Conservation (phyloP, 2,113 vertebrate species). For the Carollia perspicillata region DNA sequence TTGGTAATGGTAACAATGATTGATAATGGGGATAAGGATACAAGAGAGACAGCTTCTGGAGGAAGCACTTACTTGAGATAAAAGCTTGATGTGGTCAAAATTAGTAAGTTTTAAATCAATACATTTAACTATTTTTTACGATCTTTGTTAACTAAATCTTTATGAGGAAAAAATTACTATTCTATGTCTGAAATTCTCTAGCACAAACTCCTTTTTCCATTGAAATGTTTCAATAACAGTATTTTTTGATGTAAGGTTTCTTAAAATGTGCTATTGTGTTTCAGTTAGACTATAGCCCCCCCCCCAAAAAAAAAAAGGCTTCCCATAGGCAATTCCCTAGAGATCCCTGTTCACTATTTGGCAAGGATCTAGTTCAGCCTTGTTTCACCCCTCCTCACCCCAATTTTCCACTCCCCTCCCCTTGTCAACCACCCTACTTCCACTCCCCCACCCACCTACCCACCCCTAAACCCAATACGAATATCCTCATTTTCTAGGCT, state of each 20-base stretch:
- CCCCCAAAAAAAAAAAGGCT: too few relatives aligned
- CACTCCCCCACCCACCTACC: not conserved
- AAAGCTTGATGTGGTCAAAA: slow-evolving; percentile 9
- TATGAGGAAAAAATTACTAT: not conserved
- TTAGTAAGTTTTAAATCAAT: slow-evolving; percentile 2
- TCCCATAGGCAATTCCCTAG: not conserved
- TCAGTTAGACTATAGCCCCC: not conserved
- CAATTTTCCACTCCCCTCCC: not conserved
- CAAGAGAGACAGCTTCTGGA: not conserved
- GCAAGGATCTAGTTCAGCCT: not conserved
- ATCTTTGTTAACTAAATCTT: not conserved
- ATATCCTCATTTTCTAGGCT: not conserved
- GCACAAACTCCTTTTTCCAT: not conserved
- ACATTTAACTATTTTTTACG: not conserved
- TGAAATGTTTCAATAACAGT: not conserved
- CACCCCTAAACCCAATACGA: not conserved
- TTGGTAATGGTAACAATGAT: not conserved
- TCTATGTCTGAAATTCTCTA: slow-evolving; percentile 23
- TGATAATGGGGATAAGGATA: not conserved
- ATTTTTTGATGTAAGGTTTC: not conserved
- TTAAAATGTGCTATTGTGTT: slow-evolving; percentile 7
- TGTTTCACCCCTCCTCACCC: not conserved
- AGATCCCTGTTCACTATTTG: not conserved
- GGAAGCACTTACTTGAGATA: not conserved
- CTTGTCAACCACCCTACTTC: not conserved